A percentile compares a stretch with the other conserved stretches of the same genome.
phyloP scores from a whole-genome alignment of 2,113 vertebrate genomes.

The Lamprotornis superbus region DNA sequence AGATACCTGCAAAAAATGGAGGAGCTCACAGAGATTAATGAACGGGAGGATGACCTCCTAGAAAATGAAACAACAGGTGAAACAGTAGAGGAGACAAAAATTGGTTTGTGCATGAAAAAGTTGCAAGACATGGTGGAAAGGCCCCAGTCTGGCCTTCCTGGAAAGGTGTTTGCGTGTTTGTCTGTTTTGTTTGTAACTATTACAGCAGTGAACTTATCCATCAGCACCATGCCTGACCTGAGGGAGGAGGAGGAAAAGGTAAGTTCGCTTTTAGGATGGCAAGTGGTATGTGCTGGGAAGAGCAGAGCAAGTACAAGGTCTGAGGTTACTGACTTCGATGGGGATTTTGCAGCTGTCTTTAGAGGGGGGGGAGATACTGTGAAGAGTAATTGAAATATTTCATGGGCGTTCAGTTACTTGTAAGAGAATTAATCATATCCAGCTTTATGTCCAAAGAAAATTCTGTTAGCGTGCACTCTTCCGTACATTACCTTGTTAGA shows the following conservation, averaged over 20 bases:
- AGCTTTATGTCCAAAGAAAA: neutral
- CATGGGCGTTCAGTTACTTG: neutral
- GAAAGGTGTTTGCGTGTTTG: constrained; percentile 96
- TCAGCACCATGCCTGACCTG: constrained; percentile 97
- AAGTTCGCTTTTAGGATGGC: constrained; percentile 63
- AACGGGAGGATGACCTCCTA: constrained; percentile 80
- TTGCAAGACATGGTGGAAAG: constrained; percentile 97
- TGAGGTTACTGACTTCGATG: neutral
- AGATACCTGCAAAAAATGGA: constrained; percentile 92
- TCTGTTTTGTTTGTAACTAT: constrained; percentile 97
- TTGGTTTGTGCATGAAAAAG: constrained; percentile 84
- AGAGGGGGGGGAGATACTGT: neutral
- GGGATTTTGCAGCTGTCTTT: neutral
- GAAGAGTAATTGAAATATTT: neutral
- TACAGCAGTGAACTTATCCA: constrained; percentile 94
- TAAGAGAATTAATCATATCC: neutral
- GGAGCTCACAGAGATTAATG: constrained; percentile 89
- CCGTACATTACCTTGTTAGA: neutral
- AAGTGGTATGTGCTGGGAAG: constrained; percentile 8
- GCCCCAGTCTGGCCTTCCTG: constrained; percentile 94
- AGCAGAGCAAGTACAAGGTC: neutral
- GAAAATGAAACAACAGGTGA: constrained; percentile 73
- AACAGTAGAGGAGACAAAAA: constrained; percentile 70
- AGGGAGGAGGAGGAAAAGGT: constrained; percentile 94
- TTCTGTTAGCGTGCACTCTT: neutral